These are phyloP conservation scores for Nemotelus nigrinus DNA, from an alignment of 2,888 invertebrate genomes.

Conservation along the genomic window DNA sequence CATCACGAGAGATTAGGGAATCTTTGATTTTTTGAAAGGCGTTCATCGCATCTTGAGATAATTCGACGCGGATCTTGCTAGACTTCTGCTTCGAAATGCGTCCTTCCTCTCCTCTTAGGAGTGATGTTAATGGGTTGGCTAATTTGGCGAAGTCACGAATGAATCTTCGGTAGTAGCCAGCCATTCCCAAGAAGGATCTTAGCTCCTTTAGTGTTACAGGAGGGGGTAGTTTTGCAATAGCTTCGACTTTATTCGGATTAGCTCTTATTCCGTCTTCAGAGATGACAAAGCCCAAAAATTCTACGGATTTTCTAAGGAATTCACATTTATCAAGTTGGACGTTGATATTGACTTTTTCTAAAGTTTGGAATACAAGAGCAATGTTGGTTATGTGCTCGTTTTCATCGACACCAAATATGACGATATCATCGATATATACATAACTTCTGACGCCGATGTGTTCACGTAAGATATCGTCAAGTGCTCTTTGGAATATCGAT, in stretches of 20 bases:
- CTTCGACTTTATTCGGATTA: constrained; percentile 18
- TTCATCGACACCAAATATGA: no score
- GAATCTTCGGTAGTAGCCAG: background rate
- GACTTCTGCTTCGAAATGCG: background rate
- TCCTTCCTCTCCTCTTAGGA: constrained; percentile 25
- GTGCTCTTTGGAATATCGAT: no score
- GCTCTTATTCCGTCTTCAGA: constrained; percentile 22
- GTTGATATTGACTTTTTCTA: background rate
- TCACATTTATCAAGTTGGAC: constrained; percentile 30
- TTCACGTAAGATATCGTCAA: no score
- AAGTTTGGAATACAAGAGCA: constrained; percentile 4
- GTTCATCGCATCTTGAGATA: background rate
- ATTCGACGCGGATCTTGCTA: background rate
- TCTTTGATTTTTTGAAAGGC: background rate
- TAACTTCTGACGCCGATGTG: no score
- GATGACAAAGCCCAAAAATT: constrained; percentile 26
- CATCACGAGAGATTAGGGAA: background rate
- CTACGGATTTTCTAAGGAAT: constrained; percentile 8
- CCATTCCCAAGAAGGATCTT: constrained; percentile 16
- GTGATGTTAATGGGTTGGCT: background rate
- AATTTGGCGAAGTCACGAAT: background rate
- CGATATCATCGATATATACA: no score
- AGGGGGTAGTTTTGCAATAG: constrained; percentile 28
- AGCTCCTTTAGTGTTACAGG: constrained; percentile 13
- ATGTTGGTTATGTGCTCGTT: background rate